phyloP scores from a whole-genome alignment of 1,140 invertebrate genomes.

The Bradysia coprophila region DNA sequence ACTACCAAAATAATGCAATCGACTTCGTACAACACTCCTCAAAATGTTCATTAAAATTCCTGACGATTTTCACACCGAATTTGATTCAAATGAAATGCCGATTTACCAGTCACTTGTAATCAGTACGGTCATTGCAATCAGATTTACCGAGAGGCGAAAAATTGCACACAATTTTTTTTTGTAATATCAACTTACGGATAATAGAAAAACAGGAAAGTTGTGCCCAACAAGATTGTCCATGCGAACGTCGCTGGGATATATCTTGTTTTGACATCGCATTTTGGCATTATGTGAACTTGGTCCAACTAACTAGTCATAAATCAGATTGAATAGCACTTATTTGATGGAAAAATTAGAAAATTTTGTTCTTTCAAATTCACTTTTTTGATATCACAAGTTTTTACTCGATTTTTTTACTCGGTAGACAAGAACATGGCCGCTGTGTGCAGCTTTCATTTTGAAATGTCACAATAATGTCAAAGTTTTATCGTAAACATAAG shows the following conservation, averaged over 20 bases:
- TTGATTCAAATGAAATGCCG: too few species aligned
- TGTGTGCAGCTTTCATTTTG: too few species aligned
- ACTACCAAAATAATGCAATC: too few species aligned
- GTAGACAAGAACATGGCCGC: not conserved
- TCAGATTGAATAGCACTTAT: not conserved
- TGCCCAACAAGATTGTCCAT: constrained; percentile 79
- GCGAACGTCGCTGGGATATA: constrained; percentile 92
- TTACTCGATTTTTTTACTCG: not conserved
- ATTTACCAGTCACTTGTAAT: too few species aligned
- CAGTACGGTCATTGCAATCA: too few species aligned
- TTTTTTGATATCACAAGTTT: too few species aligned
- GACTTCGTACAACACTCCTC: not conserved
- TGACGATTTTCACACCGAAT: too few species aligned
- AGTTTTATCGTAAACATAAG: too few species aligned
- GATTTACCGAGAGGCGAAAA: too few species aligned
- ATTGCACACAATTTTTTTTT: too few species aligned
- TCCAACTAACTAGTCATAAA: not conserved
- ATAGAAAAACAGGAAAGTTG: constrained; percentile 86
- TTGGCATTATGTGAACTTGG: constrained; percentile 55
- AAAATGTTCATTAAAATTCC: not conserved
- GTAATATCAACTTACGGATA: constrained; percentile 70
- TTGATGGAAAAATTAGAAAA: not conserved
- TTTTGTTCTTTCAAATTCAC: not conserved
- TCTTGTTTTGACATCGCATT: constrained; percentile 82
- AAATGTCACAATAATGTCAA: too few species aligned